These are phyloP conservation scores for Sialis lutaria DNA, from an alignment of 2,888 invertebrate species.

Conservation along the genomic window DNA sequence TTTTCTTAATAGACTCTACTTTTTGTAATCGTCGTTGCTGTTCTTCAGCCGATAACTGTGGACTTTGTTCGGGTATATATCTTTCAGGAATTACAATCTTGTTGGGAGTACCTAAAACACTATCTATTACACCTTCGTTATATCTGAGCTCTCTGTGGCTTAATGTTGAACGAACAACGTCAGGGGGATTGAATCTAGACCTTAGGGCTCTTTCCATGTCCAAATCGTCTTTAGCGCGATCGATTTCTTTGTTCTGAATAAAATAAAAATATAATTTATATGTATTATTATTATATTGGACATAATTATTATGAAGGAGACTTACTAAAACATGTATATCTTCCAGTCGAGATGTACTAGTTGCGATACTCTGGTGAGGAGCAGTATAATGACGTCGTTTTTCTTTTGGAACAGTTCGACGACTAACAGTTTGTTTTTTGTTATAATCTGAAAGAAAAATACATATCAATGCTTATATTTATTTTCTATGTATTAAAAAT, in stretches of 20 bases:
- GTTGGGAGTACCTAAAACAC: conserved; percentile 68
- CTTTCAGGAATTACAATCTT: conserved; percentile 85
- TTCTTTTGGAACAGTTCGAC: conserved; percentile 60
- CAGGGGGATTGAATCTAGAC: conserved; percentile 60
- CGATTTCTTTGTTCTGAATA: conserved; percentile 21
- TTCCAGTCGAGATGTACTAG: neutral
- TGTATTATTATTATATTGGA: conserved; percentile 9
- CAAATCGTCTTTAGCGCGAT: conserved; percentile 63
- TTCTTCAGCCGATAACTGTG: conserved; percentile 72
- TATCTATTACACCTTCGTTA: conserved; percentile 72
- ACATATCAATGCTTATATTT: no score
- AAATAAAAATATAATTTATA: neutral
- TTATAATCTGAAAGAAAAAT: no score
- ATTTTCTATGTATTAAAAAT: no score
- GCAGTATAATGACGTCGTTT: conserved; percentile 78
- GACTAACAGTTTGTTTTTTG: conserved; percentile 18
- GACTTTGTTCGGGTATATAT: conserved; percentile 80
- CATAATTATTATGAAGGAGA: conserved; percentile 11
- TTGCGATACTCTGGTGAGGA: conserved; percentile 33
- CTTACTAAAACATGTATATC: no score
- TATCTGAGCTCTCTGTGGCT: conserved; percentile 44
- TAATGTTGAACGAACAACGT: conserved; percentile 72
- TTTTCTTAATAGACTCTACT: conserved; percentile 80
- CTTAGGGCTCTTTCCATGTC: conserved; percentile 75
- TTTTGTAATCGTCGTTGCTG: conserved; percentile 68